Percentiles rank a stretch among this genome's conserved stretches.
Conservation (phyloP, 2,888 invertebrate species). For the Pyrrhosoma nymphula region DNA sequence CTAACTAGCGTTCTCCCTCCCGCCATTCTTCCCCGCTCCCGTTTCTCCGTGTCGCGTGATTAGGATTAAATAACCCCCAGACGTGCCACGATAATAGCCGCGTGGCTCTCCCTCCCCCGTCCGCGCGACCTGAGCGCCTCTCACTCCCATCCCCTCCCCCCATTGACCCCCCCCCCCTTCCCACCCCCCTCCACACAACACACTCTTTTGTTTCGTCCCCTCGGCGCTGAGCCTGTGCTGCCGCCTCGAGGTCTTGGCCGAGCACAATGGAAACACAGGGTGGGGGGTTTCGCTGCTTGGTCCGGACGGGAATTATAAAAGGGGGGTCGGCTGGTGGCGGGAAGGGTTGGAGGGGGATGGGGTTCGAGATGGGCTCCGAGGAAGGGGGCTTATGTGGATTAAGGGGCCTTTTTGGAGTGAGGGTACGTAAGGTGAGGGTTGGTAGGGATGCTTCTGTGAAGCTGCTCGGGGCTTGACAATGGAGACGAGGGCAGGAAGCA, state of each 20-base stretch:
- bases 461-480: conserved; percentile 41
- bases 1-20: not conserved
- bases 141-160: not conserved
- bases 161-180: not conserved
- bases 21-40: not conserved
- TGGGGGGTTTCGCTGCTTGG: not conserved
- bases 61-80: conserved; percentile 72
- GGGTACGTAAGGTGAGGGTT: conserved; percentile 7
- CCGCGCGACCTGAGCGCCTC: no score
- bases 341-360: not conserved
- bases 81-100: conserved; percentile 72
- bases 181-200: not conserved
- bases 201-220: conserved; percentile 53
- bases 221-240: conserved; percentile 31
- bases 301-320: conserved; percentile 61
- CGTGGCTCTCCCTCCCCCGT: conserved; percentile 25
- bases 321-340: not conserved
- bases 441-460: not conserved
- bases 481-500: conserved; percentile 36
- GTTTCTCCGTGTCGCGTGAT: conserved; percentile 67
- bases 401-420: not conserved
- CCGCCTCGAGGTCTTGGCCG: conserved; percentile 51
- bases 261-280: conserved; percentile 53
- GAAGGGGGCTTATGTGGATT: conserved; percentile 13
- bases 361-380: no score